Conservation (phyloP, 2,113 vertebrate genomes). For the Cryptomyrus ogoouensis region DNA sequence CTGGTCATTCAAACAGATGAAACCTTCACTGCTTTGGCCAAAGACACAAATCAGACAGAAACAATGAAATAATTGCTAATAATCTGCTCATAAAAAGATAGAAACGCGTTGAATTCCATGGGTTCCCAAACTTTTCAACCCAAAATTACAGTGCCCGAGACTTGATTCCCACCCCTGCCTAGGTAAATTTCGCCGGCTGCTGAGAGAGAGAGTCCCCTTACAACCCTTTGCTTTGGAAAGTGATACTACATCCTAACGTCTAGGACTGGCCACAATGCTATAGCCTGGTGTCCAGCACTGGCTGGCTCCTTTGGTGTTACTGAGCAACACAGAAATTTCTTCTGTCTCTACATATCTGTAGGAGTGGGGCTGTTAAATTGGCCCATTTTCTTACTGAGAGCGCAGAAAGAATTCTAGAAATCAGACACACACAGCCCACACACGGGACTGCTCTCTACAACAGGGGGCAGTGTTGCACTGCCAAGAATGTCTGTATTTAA, state of each 20-base stretch:
- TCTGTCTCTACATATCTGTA: neutral
- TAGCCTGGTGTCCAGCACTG: neutral
- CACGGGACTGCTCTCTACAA: neutral
- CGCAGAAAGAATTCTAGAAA: neutral
- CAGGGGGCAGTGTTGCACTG: conserved; percentile 3
- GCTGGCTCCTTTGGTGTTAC: neutral
- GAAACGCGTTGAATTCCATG: neutral
- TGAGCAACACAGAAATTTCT: neutral
- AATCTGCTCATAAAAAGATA: neutral
- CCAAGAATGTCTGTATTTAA: neutral
- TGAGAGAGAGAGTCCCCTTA: neutral
- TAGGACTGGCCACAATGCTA: neutral
- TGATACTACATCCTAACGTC: neutral
- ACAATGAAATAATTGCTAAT: neutral
- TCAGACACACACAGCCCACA: neutral
- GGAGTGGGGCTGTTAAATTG: neutral
- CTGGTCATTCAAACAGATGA: neutral
- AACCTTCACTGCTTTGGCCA: neutral
- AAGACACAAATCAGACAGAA: neutral
- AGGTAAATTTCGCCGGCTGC: neutral
- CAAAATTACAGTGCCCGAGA: neutral
- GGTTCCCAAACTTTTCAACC: neutral
- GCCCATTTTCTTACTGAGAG: neutral
- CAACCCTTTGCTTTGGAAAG: neutral
- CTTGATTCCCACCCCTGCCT: neutral